Base-by-base conservation (phyloP, 2,797 vertebrate genomes). In the Sebastiscus tertius region DNA sequence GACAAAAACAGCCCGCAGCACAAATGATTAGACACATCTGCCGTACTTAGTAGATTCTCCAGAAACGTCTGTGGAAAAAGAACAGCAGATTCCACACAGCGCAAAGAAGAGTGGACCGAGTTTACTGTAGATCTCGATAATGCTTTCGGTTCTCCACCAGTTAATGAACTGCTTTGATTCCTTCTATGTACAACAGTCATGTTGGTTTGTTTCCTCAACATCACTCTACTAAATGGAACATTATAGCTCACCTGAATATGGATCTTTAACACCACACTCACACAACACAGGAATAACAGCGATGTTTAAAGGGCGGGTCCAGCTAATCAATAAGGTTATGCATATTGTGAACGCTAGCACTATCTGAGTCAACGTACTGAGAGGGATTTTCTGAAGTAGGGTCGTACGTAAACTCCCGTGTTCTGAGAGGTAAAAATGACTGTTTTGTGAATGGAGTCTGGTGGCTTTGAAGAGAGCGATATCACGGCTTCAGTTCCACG, bases 1-100 rank as follows among this genome's bases (percentile, higher is more conserved):
- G 84, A 90, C 82, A 82, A 90, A 89, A 90, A 93, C 88, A 91
- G 74, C 88, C 87, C 0, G 77, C 75, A 73, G 88, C 79, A 77
- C 66, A 34, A 75, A 87, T 56, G 71, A 90, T 89, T 81, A 84
- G 60, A 83, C 83, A 89, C 87, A 89, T 92, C 85, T 91, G 89
- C 72, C 80, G 72, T 8, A 69, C 59, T 83, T 31, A 61, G 75
- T 16, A 24, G 79, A 77, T 64, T 62, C 64, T 83, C 60, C 49
- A 72, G 27, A 65, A 54, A 68, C 66, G 72, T 87, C 70, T 72
- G 74, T 39, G 63, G 55, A 73, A 74, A 74, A 79, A 39, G 66
- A 74, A 59, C 27, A 54, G 29, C 8, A 59, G 60, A 80, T 62
- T 79, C 31, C 9, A 46, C 2, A 12, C 27, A 22, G 69, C 6